phyloP scores from a whole-genome alignment of 2,888 invertebrate species.

The Achlya flavicornis region DNA sequence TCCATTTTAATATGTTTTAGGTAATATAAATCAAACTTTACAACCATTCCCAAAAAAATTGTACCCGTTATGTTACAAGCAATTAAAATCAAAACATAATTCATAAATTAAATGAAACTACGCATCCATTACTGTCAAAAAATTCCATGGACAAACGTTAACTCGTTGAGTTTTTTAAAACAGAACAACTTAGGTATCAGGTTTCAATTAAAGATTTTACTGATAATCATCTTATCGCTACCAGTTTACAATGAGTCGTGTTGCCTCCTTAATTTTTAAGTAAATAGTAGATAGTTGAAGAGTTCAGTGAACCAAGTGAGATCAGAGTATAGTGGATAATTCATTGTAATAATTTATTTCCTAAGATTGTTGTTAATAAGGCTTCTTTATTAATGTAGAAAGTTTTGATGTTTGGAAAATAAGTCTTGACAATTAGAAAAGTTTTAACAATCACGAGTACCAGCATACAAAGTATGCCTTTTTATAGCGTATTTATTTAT shows the following conservation, averaged over 20 bases:
- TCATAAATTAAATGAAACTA: slow-evolving; percentile 13
- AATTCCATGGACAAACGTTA: slow-evolving; percentile 25
- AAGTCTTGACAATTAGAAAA: slow-evolving; percentile 6
- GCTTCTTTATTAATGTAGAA: slow-evolving; percentile 3
- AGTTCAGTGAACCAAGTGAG: slow-evolving; percentile 40
- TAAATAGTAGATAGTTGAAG: slow-evolving; percentile 16
- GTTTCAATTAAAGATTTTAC: slow-evolving; percentile 63
- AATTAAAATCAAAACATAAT: slow-evolving; percentile 16
- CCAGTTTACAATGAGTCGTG: slow-evolving; percentile 35
- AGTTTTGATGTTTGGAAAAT: slow-evolving; percentile 6
- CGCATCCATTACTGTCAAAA: slow-evolving; percentile 18
- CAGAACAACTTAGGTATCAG: slow-evolving; percentile 51
- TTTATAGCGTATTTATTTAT: too few species aligned
- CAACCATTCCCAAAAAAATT: slow-evolving; percentile 14
- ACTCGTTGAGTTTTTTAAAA: slow-evolving; percentile 31
- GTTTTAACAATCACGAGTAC: background rate
- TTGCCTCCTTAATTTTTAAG: slow-evolving; percentile 17
- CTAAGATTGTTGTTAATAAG: slow-evolving; percentile 43
- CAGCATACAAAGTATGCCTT: background rate
- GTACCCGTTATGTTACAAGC: slow-evolving; percentile 18
- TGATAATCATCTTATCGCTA: slow-evolving; percentile 49
- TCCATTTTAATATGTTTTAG: slow-evolving; percentile 20
- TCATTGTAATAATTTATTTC: slow-evolving; percentile 42
- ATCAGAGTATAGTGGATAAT: slow-evolving; percentile 39
- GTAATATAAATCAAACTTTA: slow-evolving; percentile 14